These are phyloP conservation scores for Siderastrea siderea DNA, from an alignment of 92 coral and sea anemone species.

Conservation along the genomic window DNA sequence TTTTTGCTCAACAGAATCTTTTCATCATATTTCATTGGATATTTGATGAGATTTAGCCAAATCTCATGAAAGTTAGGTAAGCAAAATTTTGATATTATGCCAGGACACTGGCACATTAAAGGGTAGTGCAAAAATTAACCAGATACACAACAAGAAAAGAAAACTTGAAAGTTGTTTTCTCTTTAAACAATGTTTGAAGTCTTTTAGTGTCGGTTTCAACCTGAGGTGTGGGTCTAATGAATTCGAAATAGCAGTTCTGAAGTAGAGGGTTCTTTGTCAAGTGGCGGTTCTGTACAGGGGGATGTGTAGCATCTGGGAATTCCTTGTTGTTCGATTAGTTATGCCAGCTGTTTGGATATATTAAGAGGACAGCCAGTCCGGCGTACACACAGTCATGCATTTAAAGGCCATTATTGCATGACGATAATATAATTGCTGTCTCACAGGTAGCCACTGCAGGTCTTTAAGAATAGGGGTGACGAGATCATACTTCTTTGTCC, in stretches of 20 bases:
- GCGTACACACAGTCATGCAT: slow-evolving; percentile 63
- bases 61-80: no score
- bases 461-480: slow-evolving; percentile 53
- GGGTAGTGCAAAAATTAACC: no score
- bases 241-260: slow-evolving; percentile 58
- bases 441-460: slow-evolving; percentile 56
- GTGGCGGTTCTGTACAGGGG: slow-evolving; percentile 58
- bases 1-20: no score
- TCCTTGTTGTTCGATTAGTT: slow-evolving; percentile 34
- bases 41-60: no score
- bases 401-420: slow-evolving; percentile 58
- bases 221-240: not conserved
- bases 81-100: no score
- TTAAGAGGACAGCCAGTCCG: slow-evolving; percentile 37
- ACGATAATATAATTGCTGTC: slow-evolving; percentile 30
- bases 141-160: no score
- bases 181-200: no score
- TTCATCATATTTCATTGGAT: no score
- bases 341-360: slow-evolving; percentile 38
- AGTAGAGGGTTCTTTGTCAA: slow-evolving; percentile 57
- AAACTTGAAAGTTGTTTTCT: no score
- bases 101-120: no score
- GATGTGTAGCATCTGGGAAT: slow-evolving; percentile 54
- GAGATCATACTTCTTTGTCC: slow-evolving; percentile 50
- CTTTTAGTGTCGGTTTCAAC: no score